Base-by-base conservation (phyloP, 1,140 invertebrate genomes). In the Chrysoperla carnea region DNA sequence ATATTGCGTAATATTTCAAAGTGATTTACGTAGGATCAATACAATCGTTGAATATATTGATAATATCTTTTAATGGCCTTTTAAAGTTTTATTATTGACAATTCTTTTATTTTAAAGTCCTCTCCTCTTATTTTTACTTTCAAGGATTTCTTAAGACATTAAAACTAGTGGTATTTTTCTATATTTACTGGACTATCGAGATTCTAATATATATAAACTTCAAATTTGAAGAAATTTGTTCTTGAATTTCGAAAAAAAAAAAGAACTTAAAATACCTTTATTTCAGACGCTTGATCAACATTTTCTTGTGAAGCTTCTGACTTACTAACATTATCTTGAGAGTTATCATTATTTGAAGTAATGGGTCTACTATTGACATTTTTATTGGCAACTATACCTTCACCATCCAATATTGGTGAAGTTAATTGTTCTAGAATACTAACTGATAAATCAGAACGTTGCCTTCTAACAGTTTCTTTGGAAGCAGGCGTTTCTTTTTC, bases 381-480 rank as follows among this genome's bases (percentile, higher is more conserved):
- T 27, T 43, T 45, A 31, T 44, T 39, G n/a, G 48, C 43, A 35
- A 11, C 31, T 33, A 33, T 4, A 33, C 31, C 6, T 33, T 50
- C 50, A 45, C 67, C 72, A 50, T 72, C 70, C 49, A 70, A 63
- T 33, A 80, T 50, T 0, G 76, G 76, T 46, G 73, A 68, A 14
- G 76, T 71, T 35, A 81, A 52, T 47, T 78, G 75, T 51, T 79
- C 76, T 11, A 78, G 58, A 47, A 81, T 78, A 31, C 66, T 68
- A 5, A 65, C 64, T 0, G 75, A 77, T 13, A 80, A 57, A 59
- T 81, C 76, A 7, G 62, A 69, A 15, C 75, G 60, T 37, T 64
- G 61, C 35, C 68, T 63, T 52, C 75, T 75, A 5, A 66, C 66
- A 47, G 64, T 68, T 44, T 70, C 69, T 47, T 71, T 58, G 52